Percentiles rank a stretch among this genome's conserved stretches.
Evolutionary conservation across 2,888 invertebrate species (phyloP).

Genomic region (Anorthoa munda): DNA sequence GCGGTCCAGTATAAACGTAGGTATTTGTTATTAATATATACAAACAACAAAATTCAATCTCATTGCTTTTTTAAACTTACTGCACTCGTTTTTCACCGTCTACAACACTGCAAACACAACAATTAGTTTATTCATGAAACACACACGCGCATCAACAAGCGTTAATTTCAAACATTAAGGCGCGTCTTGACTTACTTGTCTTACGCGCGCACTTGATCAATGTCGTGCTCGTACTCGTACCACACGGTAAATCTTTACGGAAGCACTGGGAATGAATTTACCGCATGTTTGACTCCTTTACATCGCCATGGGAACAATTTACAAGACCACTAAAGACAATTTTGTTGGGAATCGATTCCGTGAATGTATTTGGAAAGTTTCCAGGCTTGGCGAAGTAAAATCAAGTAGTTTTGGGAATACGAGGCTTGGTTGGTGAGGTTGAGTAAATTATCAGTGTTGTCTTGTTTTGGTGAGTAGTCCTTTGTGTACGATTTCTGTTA

Average conservation of each 20-base stretch:
- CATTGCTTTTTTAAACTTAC: not conserved
- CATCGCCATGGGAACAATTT: constrained; percentile 50
- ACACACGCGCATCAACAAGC: constrained; percentile 20
- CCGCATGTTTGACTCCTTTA: constrained; percentile 51
- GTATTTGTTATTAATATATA: too few species aligned
- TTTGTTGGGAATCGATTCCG: constrained; percentile 42
- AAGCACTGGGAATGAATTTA: constrained; percentile 57
- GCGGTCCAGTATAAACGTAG: too few species aligned
- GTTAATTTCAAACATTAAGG: constrained; percentile 19
- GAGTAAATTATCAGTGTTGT: not conserved
- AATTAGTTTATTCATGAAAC: constrained; percentile 52
- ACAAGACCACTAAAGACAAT: constrained; percentile 38
- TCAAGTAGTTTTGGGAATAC: not conserved
- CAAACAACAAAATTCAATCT: not conserved
- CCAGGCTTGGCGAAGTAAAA: not conserved
- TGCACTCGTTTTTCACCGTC: not conserved
- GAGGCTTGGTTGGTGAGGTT: not conserved
- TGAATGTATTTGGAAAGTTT: constrained; percentile 29
- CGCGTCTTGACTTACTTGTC: constrained; percentile 18
- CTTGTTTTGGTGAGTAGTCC: not conserved
- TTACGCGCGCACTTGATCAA: constrained; percentile 56
- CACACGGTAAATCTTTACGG: constrained; percentile 55
- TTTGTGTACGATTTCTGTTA: not conserved
- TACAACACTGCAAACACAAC: constrained; percentile 6
- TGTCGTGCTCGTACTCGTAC: constrained; percentile 30